Evolutionary conservation across 1,140 invertebrate genomes (phyloP), one percentile per base, ranked within the genome.

Genomic region (Lordiphosa collinella): DNA sequence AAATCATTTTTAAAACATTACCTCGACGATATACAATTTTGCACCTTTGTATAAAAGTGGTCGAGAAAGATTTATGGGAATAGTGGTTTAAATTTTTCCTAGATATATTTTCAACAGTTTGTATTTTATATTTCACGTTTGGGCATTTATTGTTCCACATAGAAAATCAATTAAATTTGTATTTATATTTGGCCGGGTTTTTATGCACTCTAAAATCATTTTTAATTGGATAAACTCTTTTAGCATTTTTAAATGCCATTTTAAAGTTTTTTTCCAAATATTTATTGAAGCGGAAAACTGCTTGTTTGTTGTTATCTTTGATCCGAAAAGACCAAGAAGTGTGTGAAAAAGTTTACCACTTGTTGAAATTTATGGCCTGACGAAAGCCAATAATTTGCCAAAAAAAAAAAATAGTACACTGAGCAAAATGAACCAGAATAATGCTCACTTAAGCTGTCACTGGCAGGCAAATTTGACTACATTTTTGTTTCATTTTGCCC

Each of bases 1-100:
- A 82, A 80, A 80, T 80, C 76, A 80, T 80, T 75, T 80, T 79
- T 71, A 76, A 79, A 80, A 62, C 61, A 67, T 80, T 82, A 73
- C 70, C 55, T 68, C 54, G 61, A 60, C 64, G 76, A 55, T 62
- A 47, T 66, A 74, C 65, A 79, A 78, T 79, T 79, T 75, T 71
- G 61, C 75, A 80, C 76, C 66, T 80, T 59, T 60, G 58, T 40
- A 44, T 12, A 12, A 66, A 70, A 59, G 46, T 38, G 43, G 43
- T 47, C 57, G 25, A 35, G 40, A 25, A 25, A 69, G 76, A 80
- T 80, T 80, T 80, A 80, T 80, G 40, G 71, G 36, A 41, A 40
- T 63, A 46, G 58, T 61, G 57, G 62, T 59, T 31, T 48, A 41
- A 65, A 55, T 50, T 53, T 59, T 44, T 36, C 36, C 37, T 46